Percentiles rank a stretch among this genome's conserved stretches.
Conservation (phyloP, 2,888 invertebrate species). For the Pelosia muscerda region DNA sequence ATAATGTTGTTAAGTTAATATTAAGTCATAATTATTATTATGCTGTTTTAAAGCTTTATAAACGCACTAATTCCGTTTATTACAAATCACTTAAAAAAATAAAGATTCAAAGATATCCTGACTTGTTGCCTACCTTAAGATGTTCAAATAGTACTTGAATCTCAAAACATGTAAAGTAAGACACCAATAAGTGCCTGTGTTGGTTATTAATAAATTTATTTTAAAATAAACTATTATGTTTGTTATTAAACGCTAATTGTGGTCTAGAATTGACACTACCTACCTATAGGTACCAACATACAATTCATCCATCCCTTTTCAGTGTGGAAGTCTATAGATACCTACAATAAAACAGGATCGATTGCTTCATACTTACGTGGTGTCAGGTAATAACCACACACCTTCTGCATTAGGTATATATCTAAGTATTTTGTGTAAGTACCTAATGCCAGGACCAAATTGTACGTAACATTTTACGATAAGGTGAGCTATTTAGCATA, state of each 20-base stretch:
- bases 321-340: too few species aligned
- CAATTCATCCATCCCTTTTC: too few species aligned
- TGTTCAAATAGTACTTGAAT: conserved; percentile 12
- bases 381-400: too few species aligned
- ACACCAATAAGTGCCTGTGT: conserved; percentile 32
- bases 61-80: conserved; percentile 17
- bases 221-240: conserved; percentile 25
- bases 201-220: conserved; percentile 40
- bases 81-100: conserved; percentile 3
- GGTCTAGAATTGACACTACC: background rate
- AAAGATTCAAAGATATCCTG: background rate
- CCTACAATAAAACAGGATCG: too few species aligned
- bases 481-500: too few species aligned
- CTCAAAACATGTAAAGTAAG: conserved; percentile 24
- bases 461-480: too few species aligned
- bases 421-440: too few species aligned
- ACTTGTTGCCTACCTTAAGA: background rate
- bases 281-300: too few species aligned
- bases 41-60: conserved; percentile 21
- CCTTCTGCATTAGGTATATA: too few species aligned
- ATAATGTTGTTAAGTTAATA: conserved; percentile 35
- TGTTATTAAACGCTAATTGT: background rate
- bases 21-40: conserved; percentile 30
- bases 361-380: too few species aligned
- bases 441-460: too few species aligned